Conservation (phyloP, 2,113 vertebrate species). For the Chlorodrepanis virens region DNA sequence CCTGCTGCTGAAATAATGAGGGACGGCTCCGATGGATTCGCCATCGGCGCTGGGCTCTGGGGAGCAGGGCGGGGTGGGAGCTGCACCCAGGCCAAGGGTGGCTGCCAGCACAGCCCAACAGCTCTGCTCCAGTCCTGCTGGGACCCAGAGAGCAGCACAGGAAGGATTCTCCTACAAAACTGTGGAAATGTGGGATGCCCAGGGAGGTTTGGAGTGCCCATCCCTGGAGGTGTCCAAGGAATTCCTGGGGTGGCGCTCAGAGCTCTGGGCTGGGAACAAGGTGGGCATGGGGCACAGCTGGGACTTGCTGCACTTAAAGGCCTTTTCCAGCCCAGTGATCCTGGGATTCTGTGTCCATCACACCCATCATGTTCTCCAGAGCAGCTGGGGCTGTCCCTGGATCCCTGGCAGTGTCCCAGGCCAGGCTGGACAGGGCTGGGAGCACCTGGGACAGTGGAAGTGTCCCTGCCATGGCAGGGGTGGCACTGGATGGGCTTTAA, state of each 20-base stretch:
- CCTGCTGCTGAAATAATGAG: background rate
- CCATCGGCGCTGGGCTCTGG: background rate
- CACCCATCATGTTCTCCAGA: fast-evolving
- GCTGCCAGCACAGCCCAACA: background rate
- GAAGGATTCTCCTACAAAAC: background rate
- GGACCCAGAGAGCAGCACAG: fast-evolving
- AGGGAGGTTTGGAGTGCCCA: background rate
- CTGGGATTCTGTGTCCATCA: background rate
- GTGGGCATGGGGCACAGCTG: fast-evolving
- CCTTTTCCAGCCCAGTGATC: background rate
- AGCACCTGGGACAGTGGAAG: fast-evolving
- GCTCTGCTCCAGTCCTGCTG: background rate
- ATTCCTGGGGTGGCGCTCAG: background rate
- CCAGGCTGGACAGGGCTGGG: background rate
- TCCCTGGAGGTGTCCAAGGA: background rate
- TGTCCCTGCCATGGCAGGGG: background rate
- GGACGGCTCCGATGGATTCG: background rate
- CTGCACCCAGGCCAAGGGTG: background rate
- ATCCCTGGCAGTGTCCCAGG: background rate
- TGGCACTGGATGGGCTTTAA: fast-evolving
- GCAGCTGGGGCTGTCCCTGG: background rate
- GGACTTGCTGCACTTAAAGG: background rate
- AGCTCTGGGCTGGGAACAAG: background rate
- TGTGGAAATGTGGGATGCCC: fast-evolving
- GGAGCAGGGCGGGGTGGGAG: background rate